A percentile compares a stretch with the other conserved stretches of the same genome.
Conservation (phyloP, 2,797 vertebrate species). For the Sarcophilus harrisii region DNA sequence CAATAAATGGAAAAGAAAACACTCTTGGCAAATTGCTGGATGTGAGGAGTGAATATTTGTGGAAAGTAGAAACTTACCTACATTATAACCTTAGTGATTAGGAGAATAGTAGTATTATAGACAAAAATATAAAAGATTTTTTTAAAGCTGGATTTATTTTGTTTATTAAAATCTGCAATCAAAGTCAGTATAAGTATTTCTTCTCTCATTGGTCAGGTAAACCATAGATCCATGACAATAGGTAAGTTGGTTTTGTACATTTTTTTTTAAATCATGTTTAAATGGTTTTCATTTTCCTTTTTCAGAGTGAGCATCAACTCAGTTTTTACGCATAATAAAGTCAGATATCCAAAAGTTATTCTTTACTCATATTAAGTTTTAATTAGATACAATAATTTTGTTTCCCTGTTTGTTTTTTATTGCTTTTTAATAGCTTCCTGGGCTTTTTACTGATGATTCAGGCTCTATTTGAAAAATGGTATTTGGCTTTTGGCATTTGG, state of each 20-base stretch:
- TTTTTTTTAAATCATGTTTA: background rate
- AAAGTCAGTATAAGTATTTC: background rate
- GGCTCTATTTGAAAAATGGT: conserved; percentile 10
- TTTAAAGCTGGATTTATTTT: background rate
- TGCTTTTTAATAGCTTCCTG: conserved; percentile 55
- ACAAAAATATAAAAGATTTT: background rate
- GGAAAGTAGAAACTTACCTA: background rate
- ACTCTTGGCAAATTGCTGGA: background rate
- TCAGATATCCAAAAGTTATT: conserved; percentile 26
- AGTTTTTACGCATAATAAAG: background rate
- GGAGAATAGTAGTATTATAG: background rate
- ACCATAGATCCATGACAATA: background rate
- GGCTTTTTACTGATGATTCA: conserved; percentile 15
- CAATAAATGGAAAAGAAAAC: background rate
- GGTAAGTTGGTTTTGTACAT: background rate
- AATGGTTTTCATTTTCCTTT: background rate
- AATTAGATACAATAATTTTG: conserved; percentile 45
- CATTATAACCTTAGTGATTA: background rate
- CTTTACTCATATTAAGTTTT: background rate
- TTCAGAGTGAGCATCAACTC: background rate
- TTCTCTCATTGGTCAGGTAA: background rate
- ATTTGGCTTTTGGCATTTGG: conserved; percentile 39
- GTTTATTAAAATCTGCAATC: background rate
- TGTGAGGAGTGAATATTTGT: background rate
- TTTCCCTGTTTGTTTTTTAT: conserved; percentile 30